Evolutionary conservation across 2,888 invertebrate genomes (phyloP).

Genomic region (Idaea biselata): DNA sequence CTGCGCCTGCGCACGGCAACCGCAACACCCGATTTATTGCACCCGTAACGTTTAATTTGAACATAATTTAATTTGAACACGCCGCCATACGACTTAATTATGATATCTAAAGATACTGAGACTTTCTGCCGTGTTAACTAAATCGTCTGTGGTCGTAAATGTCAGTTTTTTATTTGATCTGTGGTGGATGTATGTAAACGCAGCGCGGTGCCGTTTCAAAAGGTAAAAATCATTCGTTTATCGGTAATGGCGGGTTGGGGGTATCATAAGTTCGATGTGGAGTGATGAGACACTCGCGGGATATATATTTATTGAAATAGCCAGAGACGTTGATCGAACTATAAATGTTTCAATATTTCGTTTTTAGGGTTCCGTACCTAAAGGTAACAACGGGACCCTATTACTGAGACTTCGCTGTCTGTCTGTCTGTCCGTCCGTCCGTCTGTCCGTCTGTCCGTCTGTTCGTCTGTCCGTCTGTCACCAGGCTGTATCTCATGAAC

Average conservation of each 20-base stretch:
- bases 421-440: too few relatives aligned
- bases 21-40: constrained; percentile 51
- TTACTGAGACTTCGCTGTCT: too few relatives aligned
- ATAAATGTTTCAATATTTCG: not conserved
- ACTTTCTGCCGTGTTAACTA: constrained; percentile 27
- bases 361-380: too few relatives aligned
- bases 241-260: not conserved
- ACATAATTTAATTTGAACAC: constrained; percentile 74
- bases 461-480: too few relatives aligned
- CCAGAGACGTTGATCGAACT: not conserved
- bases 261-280: not conserved
- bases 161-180: constrained; percentile 13
- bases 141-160: not conserved
- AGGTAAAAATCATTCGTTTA: not conserved
- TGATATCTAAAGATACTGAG: constrained; percentile 56
- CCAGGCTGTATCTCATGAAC: too few relatives aligned
- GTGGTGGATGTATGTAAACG: not conserved
- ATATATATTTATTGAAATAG: not conserved
- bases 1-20: constrained; percentile 51
- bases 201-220: not conserved
- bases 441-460: too few relatives aligned
- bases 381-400: too few relatives aligned
- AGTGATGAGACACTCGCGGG: not conserved
- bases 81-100: constrained; percentile 64
- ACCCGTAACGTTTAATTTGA: constrained; percentile 65